Percentiles rank a stretch among this genome's conserved stretches.
Conservation (phyloP, 2,113 vertebrate genomes). For the Gavialis gangeticus region DNA sequence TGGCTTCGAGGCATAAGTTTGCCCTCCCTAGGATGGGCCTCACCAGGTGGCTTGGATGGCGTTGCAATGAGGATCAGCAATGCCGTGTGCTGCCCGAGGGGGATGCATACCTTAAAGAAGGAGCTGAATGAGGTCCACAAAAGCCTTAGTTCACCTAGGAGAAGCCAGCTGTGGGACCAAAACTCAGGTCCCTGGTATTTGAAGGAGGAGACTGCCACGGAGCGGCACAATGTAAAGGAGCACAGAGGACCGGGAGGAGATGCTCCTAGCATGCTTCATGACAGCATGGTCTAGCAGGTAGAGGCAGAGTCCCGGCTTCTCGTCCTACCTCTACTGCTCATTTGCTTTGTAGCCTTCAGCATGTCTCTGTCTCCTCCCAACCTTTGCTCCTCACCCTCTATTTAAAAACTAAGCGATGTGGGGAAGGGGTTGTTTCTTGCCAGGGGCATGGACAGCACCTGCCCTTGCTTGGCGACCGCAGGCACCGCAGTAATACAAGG, state of each 20-base stretch:
- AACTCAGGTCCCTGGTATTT: not conserved
- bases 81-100: not conserved
- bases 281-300: not conserved
- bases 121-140: not conserved
- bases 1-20: not conserved
- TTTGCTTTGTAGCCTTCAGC: not conserved
- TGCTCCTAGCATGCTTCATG: not conserved
- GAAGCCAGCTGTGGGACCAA: not conserved
- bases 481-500: not conserved
- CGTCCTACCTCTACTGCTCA: not conserved
- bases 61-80: not conserved
- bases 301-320: not conserved
- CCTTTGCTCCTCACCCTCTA: not conserved
- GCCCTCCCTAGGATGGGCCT: not conserved
- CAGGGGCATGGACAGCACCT: fast-evolving
- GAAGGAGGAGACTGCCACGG: not conserved
- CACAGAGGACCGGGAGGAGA: too few species aligned
- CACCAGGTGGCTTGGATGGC: not conserved
- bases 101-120: not conserved
- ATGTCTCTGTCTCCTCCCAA: not conserved
- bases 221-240: not conserved
- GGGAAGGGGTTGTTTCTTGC: not conserved
- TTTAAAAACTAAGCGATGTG: not conserved
- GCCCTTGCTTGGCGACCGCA: fast-evolving
- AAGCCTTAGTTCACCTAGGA: not conserved